A percentile compares a stretch with the other conserved stretches of the same genome.
Evolutionary conservation across 2,797 vertebrate species (phyloP).

Genomic region (Aplochiton taeniatus): DNA sequence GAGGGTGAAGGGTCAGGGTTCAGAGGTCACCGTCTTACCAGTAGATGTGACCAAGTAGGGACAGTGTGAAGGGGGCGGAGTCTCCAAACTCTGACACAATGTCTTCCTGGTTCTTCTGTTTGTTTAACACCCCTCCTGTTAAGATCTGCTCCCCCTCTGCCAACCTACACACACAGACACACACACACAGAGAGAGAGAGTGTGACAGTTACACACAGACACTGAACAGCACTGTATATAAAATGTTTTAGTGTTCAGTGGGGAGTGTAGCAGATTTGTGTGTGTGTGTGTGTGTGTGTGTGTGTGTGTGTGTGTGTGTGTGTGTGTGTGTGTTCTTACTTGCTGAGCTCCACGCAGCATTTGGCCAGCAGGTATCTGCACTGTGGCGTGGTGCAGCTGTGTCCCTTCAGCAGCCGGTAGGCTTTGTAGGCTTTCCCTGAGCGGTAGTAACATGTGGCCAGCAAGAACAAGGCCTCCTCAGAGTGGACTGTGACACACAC

Average conservation of each 20-base stretch:
- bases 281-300: no score
- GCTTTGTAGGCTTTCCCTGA: slow-evolving; percentile 98
- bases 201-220: no score
- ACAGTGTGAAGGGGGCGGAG: slow-evolving; percentile 93
- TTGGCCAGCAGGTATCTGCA: slow-evolving; percentile 97
- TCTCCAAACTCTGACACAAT: slow-evolving; percentile 97
- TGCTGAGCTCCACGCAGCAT: slow-evolving; percentile 97
- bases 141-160: slow-evolving; percentile 97
- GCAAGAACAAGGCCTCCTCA: slow-evolving; percentile 92
- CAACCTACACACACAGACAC: slow-evolving; percentile 72
- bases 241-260: no score
- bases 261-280: not conserved
- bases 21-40: slow-evolving; percentile 75
- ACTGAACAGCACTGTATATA: no score
- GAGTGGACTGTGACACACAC: slow-evolving; percentile 79
- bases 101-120: slow-evolving; percentile 97
- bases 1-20: no score
- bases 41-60: slow-evolving; percentile 95
- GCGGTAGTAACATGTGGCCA: slow-evolving; percentile 97
- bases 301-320: no score
- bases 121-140: slow-evolving; percentile 95
- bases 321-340: slow-evolving; percentile 79
- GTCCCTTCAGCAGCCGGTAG: slow-evolving; percentile 94
- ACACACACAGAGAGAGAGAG: not conserved
- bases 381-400: slow-evolving; percentile 94